Evolutionary conservation across 2,888 invertebrate genomes (phyloP).

Genomic region (Brachylomia viminalis): DNA sequence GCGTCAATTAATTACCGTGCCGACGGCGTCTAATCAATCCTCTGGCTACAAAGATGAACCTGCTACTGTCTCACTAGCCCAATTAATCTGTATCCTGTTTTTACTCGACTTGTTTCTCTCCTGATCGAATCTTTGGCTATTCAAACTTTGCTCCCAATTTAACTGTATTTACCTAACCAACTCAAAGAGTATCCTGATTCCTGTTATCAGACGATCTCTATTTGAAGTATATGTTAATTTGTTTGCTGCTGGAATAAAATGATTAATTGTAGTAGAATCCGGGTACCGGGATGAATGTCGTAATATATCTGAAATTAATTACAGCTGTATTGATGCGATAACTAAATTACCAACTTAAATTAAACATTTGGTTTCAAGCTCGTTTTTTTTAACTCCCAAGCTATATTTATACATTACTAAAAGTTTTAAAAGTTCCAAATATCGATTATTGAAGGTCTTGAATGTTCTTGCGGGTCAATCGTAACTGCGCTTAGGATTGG

Average conservation of each 20-base stretch:
- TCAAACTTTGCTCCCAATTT: conserved; percentile 56
- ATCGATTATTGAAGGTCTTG: background rate
- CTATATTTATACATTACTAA: background rate
- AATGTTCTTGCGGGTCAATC: background rate
- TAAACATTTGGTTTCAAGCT: conserved; percentile 23
- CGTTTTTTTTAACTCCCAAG: background rate
- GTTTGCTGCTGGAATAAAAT: conserved; percentile 48
- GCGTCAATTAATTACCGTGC: conserved; percentile 78
- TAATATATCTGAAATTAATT: conserved; percentile 56
- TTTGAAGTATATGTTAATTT: conserved; percentile 57
- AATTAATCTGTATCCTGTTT: conserved; percentile 71
- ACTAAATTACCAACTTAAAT: conserved; percentile 44
- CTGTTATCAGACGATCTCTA: conserved; percentile 34
- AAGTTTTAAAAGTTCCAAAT: conserved; percentile 6
- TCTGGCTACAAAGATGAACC: conserved; percentile 71
- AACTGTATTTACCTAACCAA: conserved; percentile 49
- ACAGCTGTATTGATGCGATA: conserved; percentile 55
- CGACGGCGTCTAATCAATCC: conserved; percentile 78
- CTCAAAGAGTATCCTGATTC: conserved; percentile 39
- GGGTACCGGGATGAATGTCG: conserved; percentile 42
- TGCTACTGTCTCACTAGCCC: conserved; percentile 67
- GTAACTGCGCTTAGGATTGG: conserved; percentile 6
- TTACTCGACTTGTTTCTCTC: conserved; percentile 61
- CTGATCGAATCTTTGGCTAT: conserved; percentile 49
- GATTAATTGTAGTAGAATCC: conserved; percentile 52